Evolutionary conservation across 2,113 vertebrate species (phyloP), one percentile per base, ranked within the genome.

Genomic region (Cebidichthys violaceus): DNA sequence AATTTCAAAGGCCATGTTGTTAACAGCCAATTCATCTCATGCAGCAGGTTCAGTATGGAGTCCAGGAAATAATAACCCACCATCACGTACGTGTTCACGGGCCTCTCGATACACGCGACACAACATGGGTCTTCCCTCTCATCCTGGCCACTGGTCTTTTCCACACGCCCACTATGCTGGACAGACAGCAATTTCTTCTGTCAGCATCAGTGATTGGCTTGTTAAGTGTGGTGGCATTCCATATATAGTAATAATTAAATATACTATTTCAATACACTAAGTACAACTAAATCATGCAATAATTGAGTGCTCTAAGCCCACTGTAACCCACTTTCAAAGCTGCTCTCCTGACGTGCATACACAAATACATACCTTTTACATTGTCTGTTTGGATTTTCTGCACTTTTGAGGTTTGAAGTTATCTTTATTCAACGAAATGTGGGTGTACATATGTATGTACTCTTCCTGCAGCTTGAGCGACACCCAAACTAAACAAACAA

Each of bases 1-100:
- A n/a, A 11, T 20, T 27, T 47, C 4, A 74, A 62, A 35, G 13
- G 8, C n/a, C n/a, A 9, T 24, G 27, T 24, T 47, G 1, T 35
- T 9, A 14, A 5, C 33, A 45, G 37, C 11, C 27, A 15, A 5
- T 6, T 61, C 3, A 45, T 31, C 4, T 29, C 15, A 22, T 41
- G 8, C 33, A 27, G 27, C 57, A 29, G 31, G 31, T 39, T 61
- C 57, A 37, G 41, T 15, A 17, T 47, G 20, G 29, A 47, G 39
- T n/a, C 24, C 50, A 67, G 75, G 64, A 77, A 68, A 59, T 68
- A 18, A 59, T 45, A 18, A 45, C 47, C 22, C 41, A 66, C n/a
- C 17, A 41, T 76, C 11, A 9, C 18, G 9, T 66, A 24, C 29
- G 24, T 35, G 4, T 68, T 77, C 43, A 59, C 11, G 1, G 9